Evolutionary conservation across 2,888 invertebrate genomes (phyloP).

Genomic region (Apantesis nais): DNA sequence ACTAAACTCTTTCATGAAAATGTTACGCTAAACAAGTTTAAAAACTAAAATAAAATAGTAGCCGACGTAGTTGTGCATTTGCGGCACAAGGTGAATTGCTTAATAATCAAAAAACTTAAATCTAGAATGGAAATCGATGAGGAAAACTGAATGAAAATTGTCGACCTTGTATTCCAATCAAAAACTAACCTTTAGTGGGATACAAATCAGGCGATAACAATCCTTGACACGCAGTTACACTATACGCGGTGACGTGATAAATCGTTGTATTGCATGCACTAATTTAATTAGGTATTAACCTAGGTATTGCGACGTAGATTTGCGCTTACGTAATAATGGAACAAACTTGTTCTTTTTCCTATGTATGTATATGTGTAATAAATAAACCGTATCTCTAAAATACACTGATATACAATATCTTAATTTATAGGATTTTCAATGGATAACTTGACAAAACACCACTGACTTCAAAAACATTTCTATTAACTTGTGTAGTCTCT

Average conservation of each 20-base stretch:
- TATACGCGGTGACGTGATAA: slow-evolving; percentile 29
- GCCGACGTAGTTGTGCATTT: neutral
- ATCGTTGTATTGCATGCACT: slow-evolving; percentile 35
- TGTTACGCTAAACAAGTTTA: no score
- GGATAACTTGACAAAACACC: no score
- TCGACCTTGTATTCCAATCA: slow-evolving; percentile 10
- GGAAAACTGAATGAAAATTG: neutral
- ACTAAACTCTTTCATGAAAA: no score
- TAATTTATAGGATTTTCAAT: no score
- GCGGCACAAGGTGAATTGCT: neutral
- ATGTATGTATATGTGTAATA: no score
- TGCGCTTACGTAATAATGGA: neutral
- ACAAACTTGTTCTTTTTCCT: neutral
- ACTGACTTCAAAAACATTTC: no score
- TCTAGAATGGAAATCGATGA: neutral
- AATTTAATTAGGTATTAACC: slow-evolving; percentile 37
- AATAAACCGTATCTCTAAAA: neutral
- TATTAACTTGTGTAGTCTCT: no score
- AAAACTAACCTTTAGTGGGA: slow-evolving; percentile 20
- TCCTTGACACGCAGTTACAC: slow-evolving; percentile 21
- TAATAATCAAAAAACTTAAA: neutral
- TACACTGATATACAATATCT: no score
- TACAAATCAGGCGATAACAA: slow-evolving; percentile 19
- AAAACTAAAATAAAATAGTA: no score
- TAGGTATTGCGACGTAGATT: slow-evolving; percentile 27